Evolutionary conservation across 2,113 vertebrate species (phyloP), one percentile per base, ranked within the genome.

Genomic region (Oceanites oceanicus): DNA sequence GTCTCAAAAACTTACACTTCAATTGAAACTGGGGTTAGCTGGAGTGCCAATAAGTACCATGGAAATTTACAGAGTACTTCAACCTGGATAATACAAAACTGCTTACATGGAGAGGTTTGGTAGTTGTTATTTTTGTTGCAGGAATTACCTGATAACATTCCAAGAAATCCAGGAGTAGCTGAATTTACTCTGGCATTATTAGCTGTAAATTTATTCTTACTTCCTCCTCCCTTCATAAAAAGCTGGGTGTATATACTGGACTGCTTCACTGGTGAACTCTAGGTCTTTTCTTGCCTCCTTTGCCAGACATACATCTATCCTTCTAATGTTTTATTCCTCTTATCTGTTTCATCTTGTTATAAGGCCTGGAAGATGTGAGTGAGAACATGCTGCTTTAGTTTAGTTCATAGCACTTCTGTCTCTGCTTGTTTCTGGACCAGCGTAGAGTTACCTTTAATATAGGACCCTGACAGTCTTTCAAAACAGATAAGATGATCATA

Each of bases 1-100:
- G 21, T 27, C 84, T 79, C 30, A 73, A 77, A 83, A 70, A 10
- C 4, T 32, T 77, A 11, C 5, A 14, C 36, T 91, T 65, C n/a
- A 42, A 2, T 52, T 63, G 32, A 75, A 84, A 66, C 11, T 42
- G 11, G 10, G 5, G 3, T 58, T 87, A 34, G 7, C 10, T 0
- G 0, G 19, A 47, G 15, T 63, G 9, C 15, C n/a, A 71, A 0
- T 27, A 86, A 58, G 6, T 45, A 36, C 14, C 13, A 26, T 10
- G 18, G 13, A 86, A 87, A 2, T 81, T 78, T 47, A 18, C 17
- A 32, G 26, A 71, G 29, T 59, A 16, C 18, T 68, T 92, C 19
- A 66, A 40, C 13, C 18, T 67, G 32, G 5, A 36, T 47, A 55
- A 67, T 56, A 40, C 5, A 72, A 52, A 82, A n/a, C 14, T 72